Percentiles rank a stretch among this genome's conserved stretches.
Conservation (phyloP, 2,113 vertebrate species). For the Calyptommatus sinebrachiatus region DNA sequence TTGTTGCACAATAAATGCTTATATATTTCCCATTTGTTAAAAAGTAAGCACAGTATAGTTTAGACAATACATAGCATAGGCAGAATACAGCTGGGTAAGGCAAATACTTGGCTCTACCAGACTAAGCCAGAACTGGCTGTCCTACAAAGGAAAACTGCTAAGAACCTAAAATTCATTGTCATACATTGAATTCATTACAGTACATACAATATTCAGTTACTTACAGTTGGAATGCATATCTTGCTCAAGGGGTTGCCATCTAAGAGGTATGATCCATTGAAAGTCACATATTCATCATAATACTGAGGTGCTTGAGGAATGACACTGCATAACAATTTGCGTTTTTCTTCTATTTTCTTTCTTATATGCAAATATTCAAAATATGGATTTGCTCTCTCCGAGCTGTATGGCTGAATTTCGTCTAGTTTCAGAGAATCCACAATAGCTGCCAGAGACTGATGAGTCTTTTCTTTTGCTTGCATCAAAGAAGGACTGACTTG, state of each 20-base stretch:
- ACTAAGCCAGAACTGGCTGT: background rate
- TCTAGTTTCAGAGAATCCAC: conserved; percentile 96
- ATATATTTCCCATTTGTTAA: background rate
- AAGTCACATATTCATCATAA: conserved; percentile 97
- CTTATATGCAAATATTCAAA: conserved; percentile 97
- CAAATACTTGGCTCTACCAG: background rate
- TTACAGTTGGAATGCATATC: conserved; percentile 97
- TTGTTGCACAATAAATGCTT: background rate
- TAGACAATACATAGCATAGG: background rate
- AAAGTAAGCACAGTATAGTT: background rate
- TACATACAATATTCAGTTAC: conserved; percentile 49
- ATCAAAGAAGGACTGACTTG: conserved; percentile 76
- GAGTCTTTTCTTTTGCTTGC: conserved; percentile 87
- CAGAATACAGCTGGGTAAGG: background rate
- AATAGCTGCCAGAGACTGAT: conserved; percentile 91
- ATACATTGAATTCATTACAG: background rate
- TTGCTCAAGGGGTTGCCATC: conserved; percentile 98
- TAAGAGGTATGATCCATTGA: conserved; percentile 95
- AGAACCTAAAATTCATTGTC: background rate
- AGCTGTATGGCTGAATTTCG: conserved; percentile 96
- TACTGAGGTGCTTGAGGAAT: conserved; percentile 96
- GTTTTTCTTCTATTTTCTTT: conserved; percentile 96
- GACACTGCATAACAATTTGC: conserved; percentile 93
- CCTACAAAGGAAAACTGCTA: background rate
- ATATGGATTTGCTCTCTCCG: conserved; percentile 95